These are phyloP conservation scores for Romanogobio albipinnatus DNA, from an alignment of 2,113 vertebrate species.

Conservation along the genomic window DNA sequence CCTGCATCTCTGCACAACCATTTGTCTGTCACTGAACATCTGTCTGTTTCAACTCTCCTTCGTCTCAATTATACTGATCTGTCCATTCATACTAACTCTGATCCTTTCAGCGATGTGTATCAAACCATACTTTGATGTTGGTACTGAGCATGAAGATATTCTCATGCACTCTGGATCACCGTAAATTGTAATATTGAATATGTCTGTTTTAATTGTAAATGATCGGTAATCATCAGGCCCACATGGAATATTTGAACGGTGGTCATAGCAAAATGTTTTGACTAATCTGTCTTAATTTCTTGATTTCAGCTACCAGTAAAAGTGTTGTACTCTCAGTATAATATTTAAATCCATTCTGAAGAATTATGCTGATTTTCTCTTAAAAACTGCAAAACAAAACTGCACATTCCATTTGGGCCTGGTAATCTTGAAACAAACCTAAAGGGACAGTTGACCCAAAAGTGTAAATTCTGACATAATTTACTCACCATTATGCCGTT, in stretches of 20 bases:
- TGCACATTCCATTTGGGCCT: conserved; percentile 1
- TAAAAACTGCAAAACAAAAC: not conserved
- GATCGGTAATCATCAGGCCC: not conserved
- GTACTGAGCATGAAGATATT: not conserved
- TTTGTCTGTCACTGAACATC: not conserved
- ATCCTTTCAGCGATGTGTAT: conserved; percentile 25
- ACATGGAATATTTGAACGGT: not conserved
- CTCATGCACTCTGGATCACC: not conserved
- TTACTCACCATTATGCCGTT: not conserved
- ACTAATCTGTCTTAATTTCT: not conserved
- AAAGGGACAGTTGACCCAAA: not conserved
- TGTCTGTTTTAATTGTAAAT: not conserved
- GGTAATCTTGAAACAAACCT: not conserved
- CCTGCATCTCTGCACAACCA: conserved; percentile 26
- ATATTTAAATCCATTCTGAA: not conserved
- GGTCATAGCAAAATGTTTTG: too few relatives aligned
- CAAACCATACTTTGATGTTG: not conserved
- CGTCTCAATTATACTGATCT: conserved; percentile 4
- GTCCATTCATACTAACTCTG: conserved; percentile 30
- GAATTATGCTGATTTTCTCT: not conserved
- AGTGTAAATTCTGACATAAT: not conserved
- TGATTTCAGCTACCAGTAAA: not conserved
- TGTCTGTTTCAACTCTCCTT: conserved; percentile 21
- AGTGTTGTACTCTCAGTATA: not conserved
- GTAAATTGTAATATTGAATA: not conserved